A percentile compares a stretch with the other conserved stretches of the same genome.
phyloP scores from a whole-genome alignment of 1,140 invertebrate species.

The Dendrolimus punctatus region DNA sequence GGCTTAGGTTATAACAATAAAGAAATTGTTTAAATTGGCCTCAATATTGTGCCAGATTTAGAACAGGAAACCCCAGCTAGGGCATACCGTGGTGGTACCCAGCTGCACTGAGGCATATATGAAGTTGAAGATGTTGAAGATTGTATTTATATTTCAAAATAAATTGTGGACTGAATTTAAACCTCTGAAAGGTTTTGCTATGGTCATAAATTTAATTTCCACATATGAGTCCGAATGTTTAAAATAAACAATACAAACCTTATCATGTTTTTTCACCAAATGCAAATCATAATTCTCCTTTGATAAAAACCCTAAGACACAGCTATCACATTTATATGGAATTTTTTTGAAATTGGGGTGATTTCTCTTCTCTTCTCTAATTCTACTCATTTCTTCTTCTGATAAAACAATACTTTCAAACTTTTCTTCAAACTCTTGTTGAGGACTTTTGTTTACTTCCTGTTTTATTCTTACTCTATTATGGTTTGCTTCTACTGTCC shows the following conservation, averaged over 20 bases:
- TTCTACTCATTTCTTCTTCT: constrained; percentile 31
- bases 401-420: constrained; percentile 24
- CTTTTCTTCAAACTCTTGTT: constrained; percentile 23
- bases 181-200: not conserved
- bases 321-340: constrained; percentile 36
- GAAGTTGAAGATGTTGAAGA: too few relatives aligned
- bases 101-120: too few relatives aligned
- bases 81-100: too few relatives aligned
- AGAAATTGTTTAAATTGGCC: too few relatives aligned
- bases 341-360: constrained; percentile 40
- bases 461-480: constrained; percentile 5
- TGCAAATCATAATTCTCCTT: constrained; percentile 26
- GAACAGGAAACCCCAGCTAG: too few relatives aligned
- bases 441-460: constrained; percentile 5
- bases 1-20: too few relatives aligned
- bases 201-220: too few relatives aligned
- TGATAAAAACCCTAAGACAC: constrained; percentile 36
- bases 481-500: not conserved
- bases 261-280: constrained; percentile 29
- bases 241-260: constrained; percentile 15
- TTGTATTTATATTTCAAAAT: too few relatives aligned
- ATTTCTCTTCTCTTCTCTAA: constrained; percentile 33
- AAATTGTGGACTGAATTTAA: not conserved
- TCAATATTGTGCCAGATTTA: too few relatives aligned
- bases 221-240: too few relatives aligned